These are phyloP conservation scores for Melanchra persicariae DNA, from an alignment of 2,888 invertebrate genomes.

Conservation along the genomic window DNA sequence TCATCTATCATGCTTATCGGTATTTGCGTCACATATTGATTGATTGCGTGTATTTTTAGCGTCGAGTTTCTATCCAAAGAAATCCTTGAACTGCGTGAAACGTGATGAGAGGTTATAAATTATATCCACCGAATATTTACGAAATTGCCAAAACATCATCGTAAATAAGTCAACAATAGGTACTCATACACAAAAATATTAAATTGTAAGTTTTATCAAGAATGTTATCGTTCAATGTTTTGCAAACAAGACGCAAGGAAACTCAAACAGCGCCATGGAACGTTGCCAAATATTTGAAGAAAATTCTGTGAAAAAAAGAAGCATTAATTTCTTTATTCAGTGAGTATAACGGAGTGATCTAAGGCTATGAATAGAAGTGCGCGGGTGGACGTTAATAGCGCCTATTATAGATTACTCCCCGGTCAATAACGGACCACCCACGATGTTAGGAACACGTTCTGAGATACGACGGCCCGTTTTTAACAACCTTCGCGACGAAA, in stretches of 20 bases:
- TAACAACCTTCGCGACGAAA: conserved; percentile 24
- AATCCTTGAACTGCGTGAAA: conserved; percentile 6
- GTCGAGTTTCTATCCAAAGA: not conserved
- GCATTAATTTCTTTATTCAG: conserved; percentile 64
- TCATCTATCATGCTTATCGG: not conserved
- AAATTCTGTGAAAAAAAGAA: conserved; percentile 64
- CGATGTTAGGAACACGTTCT: conserved; percentile 39
- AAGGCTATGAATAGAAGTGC: conserved; percentile 64
- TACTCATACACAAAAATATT: conserved; percentile 35
- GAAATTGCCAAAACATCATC: conserved; percentile 7
- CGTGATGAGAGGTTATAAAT: conserved; percentile 6
- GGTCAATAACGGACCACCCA: conserved; percentile 61
- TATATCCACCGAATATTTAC: conserved; percentile 3
- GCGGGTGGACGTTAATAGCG: conserved; percentile 67
- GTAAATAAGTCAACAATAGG: conserved; percentile 32
- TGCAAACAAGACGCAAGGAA: conserved; percentile 50
- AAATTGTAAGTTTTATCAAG: conserved; percentile 34
- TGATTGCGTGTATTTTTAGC: conserved; percentile 6
- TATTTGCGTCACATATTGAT: conserved; percentile 2
- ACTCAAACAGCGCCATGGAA: conserved; percentile 66
- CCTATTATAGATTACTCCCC: conserved; percentile 60
- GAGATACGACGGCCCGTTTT: conserved; percentile 27
- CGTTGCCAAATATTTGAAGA: conserved; percentile 67
- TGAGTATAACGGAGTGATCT: conserved; percentile 64
- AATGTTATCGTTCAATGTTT: conserved; percentile 46